Conservation (phyloP, 2,888 invertebrate species). For the Oasisia sp. region DNA sequence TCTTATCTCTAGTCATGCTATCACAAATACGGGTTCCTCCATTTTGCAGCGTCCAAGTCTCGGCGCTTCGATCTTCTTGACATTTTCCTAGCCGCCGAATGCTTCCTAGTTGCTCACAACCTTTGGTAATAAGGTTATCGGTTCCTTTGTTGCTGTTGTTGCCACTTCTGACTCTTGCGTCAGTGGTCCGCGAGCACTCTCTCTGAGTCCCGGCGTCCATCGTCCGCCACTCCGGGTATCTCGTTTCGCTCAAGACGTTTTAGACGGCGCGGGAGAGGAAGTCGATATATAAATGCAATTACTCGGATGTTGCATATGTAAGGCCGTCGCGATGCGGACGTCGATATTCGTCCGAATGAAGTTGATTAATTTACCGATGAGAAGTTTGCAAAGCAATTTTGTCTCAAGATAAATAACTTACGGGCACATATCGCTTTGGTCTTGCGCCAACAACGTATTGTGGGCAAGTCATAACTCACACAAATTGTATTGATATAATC, state of each 20-base stretch:
- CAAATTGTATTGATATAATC: background rate
- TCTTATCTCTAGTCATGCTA: too few species aligned
- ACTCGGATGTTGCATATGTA: background rate
- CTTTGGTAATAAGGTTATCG: background rate
- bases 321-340: background rate
- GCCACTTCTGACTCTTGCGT: background rate
- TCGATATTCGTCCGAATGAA: constrained; percentile 9
- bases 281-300: constrained; percentile 17
- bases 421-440: background rate
- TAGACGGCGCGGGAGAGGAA: background rate
- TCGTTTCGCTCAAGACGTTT: background rate
- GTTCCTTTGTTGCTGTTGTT: background rate
- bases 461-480: background rate
- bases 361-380: constrained; percentile 6
- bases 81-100: background rate
- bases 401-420: background rate
- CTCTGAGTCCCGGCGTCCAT: background rate
- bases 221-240: background rate
- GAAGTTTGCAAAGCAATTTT: background rate
- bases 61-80: background rate
- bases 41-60: background rate
- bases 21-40: too few species aligned
- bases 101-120: background rate
- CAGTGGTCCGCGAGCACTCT: background rate
- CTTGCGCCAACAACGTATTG: too few species aligned